Conservation (phyloP, 2,797 vertebrate species). For the Gymnopithys bicolor region DNA sequence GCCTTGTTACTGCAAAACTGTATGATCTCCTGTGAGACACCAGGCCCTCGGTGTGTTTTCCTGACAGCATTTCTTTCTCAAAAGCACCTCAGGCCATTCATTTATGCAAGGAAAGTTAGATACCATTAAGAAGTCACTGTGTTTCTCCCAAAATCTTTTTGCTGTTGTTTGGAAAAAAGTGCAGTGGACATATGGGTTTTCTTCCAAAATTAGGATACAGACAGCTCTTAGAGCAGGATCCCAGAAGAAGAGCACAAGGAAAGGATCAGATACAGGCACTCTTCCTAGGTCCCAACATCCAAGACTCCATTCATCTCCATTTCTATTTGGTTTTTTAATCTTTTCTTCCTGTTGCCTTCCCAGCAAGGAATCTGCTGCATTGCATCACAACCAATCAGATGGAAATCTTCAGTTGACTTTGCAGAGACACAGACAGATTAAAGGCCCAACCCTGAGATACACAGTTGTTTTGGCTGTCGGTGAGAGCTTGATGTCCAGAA, state of each 20-base stretch:
- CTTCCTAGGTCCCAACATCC: not conserved
- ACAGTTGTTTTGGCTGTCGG: not conserved
- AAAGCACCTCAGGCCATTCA: not conserved
- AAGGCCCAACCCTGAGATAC: not conserved
- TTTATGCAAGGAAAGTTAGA: not conserved
- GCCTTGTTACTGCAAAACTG: not conserved
- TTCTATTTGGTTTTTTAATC: not conserved
- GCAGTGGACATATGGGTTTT: not conserved
- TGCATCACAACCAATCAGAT: slow-evolving; percentile 3
- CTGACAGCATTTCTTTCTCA: not conserved
- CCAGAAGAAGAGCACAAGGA: not conserved
- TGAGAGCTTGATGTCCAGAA: not conserved
- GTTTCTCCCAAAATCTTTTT: not conserved
- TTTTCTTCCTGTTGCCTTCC: slow-evolving; percentile 12
- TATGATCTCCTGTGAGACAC: not conserved
- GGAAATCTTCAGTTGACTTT: slow-evolving; percentile 3
- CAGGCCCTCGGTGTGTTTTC: not conserved
- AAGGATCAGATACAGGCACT: not conserved
- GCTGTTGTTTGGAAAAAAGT: not conserved
- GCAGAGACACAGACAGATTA: not conserved
- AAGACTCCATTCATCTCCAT: not conserved
- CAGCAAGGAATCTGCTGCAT: slow-evolving; percentile 18
- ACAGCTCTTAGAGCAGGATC: rapidly evolving
- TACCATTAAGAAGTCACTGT: not conserved
- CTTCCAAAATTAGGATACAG: not conserved